These are phyloP conservation scores for Micromesistius poutassou DNA, from an alignment of 2,797 vertebrate genomes.

Conservation along the genomic window DNA sequence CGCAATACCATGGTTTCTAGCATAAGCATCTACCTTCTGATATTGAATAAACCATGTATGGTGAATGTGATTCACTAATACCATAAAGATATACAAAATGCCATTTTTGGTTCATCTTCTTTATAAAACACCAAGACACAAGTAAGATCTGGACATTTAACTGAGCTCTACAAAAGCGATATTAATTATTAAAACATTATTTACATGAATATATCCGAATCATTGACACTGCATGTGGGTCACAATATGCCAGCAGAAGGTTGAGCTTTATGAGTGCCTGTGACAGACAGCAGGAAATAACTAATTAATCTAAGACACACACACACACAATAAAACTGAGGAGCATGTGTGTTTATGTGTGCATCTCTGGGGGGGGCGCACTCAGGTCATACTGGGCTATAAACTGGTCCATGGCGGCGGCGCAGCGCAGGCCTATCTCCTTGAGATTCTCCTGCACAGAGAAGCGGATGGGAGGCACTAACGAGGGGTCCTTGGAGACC, in stretches of 20 bases:
- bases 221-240: not conserved
- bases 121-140: not conserved
- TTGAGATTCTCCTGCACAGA: conserved; percentile 71
- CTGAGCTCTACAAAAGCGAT: not conserved
- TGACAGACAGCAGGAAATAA: not conserved
- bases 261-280: not conserved
- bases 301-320: not conserved
- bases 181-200: not conserved
- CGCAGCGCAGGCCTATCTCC: conserved; percentile 69
- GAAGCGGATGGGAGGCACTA: conserved; percentile 65
- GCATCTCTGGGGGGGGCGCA: conserved; percentile 35
- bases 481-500: conserved; percentile 69
- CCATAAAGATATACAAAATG: not conserved
- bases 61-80: conserved; percentile 7
- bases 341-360: not conserved
- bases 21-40: not conserved
- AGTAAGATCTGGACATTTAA: not conserved
- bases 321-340: not conserved
- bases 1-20: conserved; percentile 6
- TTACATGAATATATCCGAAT: not conserved
- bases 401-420: conserved; percentile 72
- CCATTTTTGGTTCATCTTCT: not conserved
- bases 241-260: not conserved
- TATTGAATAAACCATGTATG: conserved; percentile 19
- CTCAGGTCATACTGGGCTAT: conserved; percentile 70